Percentiles rank a stretch among this genome's conserved stretches.
Conservation (phyloP, 1,140 invertebrate species). For the Zaprionus taronus region DNA sequence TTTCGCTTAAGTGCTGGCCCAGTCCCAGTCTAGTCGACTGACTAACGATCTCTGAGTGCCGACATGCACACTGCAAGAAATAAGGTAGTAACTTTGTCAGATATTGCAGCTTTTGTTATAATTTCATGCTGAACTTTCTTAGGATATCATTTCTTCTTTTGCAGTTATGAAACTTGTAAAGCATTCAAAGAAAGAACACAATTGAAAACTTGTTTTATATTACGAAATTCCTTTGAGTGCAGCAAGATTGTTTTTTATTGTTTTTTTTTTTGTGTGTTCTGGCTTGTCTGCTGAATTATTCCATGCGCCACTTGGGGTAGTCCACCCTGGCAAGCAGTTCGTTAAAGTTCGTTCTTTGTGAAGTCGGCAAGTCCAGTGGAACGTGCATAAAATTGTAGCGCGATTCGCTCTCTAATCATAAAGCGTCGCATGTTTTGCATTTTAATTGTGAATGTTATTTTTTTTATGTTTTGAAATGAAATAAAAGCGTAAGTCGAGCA, state of each 20-base stretch:
- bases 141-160: no score
- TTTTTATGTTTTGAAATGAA: background rate
- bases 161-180: no score
- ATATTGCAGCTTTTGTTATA: background rate
- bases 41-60: slow-evolving; percentile 29
- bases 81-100: background rate
- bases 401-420: slow-evolving; percentile 70
- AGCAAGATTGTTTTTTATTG: slow-evolving; percentile 38
- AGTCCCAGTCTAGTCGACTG: slow-evolving; percentile 32
- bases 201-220: slow-evolving; percentile 1
- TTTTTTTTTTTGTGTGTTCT: slow-evolving; percentile 33
- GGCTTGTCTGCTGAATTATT: slow-evolving; percentile 42
- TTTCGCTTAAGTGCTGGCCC: slow-evolving; percentile 70
- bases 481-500: background rate
- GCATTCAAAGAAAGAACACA: background rate
- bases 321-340: slow-evolving; percentile 17
- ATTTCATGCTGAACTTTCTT: no score
- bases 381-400: slow-evolving; percentile 72
- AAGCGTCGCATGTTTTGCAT: slow-evolving; percentile 58
- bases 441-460: slow-evolving; percentile 51
- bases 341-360: slow-evolving; percentile 29
- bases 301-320: slow-evolving; percentile 34
- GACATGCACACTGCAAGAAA: slow-evolving; percentile 36
- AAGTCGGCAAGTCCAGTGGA: slow-evolving; percentile 46
- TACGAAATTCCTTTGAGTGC: slow-evolving; percentile 18